phyloP scores from a whole-genome alignment of 2,113 vertebrate species.

The Oryctolagus cuniculus region mOryCun1.1 NC_091453.1:46134001-46134500 shows the following conservation, averaged over 20 bases:
- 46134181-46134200: neutral
- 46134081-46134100: too few relatives aligned
- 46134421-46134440: neutral
- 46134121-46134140: too few relatives aligned
- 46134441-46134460: neutral
- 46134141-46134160: too few relatives aligned
- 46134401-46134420: neutral
- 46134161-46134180: neutral
- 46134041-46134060: too few relatives aligned
- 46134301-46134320: neutral
- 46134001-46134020: too few relatives aligned
- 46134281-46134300: neutral
- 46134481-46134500: neutral
- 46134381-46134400: neutral
- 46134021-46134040: too few relatives aligned
- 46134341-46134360: neutral
- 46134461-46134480: neutral
- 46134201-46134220: neutral
- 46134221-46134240: neutral
- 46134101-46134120: too few relatives aligned
- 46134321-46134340: neutral
- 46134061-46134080: too few relatives aligned
- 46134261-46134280: slow-evolving; percentile 5
- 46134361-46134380: neutral
- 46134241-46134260: neutral